phyloP scores from a whole-genome alignment of 2,113 vertebrate species.

The Dendrocopos noguchii region DNA sequence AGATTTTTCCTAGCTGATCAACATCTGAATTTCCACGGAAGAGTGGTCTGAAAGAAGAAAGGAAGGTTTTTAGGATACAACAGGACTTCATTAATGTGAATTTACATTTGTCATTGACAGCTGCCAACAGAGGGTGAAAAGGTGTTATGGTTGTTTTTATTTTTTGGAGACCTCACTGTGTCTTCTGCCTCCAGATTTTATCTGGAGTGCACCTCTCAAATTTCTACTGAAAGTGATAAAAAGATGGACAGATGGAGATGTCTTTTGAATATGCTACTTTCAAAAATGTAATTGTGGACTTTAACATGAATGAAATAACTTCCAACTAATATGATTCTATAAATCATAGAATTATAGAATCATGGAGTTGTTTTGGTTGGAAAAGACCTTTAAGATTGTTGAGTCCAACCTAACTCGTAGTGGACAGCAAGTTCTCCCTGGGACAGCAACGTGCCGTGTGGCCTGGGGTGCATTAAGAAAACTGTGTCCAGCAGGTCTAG shows the following conservation, averaged over 20 bases:
- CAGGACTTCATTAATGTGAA: not conserved
- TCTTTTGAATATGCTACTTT: not conserved
- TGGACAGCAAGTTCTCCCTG: no score
- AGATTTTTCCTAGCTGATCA: slow-evolving; percentile 98
- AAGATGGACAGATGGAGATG: not conserved
- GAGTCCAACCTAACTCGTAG: no score
- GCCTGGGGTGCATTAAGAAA: no score
- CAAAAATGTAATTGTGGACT: not conserved
- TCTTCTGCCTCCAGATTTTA: not conserved
- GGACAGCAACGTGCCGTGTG: no score
- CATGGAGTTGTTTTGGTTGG: no score
- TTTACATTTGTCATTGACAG: not conserved
- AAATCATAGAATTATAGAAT: not conserved
- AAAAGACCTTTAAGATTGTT: no score
- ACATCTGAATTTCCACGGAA: slow-evolving; percentile 98
- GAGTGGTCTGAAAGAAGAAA: slow-evolving; percentile 84
- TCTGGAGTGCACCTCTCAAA: not conserved
- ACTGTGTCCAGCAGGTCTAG: no score
- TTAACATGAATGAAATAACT: not conserved
- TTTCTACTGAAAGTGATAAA: not conserved
- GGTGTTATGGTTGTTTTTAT: not conserved
- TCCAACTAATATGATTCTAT: not conserved
- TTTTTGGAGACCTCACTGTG: not conserved
- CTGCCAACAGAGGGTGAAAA: slow-evolving; percentile 8
- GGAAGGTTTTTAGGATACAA: slow-evolving; percentile 19